Conservation (phyloP, 2,797 vertebrate genomes). For the Kryptolebias ocellatus region DNA sequence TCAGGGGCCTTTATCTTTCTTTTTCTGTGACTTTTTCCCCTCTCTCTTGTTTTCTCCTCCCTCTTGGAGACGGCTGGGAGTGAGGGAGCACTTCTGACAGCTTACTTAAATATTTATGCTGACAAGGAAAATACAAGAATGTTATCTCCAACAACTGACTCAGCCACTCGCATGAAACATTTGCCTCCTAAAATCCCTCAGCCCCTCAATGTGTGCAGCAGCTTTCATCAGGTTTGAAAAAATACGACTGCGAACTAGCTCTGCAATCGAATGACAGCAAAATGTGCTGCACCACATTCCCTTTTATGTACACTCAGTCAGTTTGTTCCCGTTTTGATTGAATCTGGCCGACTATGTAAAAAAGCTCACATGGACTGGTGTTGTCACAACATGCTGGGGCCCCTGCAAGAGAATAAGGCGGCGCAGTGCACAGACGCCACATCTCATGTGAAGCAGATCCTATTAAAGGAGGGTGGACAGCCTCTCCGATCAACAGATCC, state of each 20-base stretch:
- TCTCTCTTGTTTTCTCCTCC: constrained; percentile 39
- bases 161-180: constrained; percentile 63
- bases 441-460: constrained; percentile 79
- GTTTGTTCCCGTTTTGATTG: constrained; percentile 24
- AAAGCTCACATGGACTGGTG: constrained; percentile 65
- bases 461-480: constrained; percentile 76
- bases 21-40: constrained; percentile 22
- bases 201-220: constrained; percentile 19
- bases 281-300: constrained; percentile 23
- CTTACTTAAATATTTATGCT: constrained; percentile 83
- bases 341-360: constrained; percentile 36
- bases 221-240: constrained; percentile 20
- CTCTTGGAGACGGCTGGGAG: constrained; percentile 38
- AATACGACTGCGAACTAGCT: constrained; percentile 28
- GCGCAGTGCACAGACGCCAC: constrained; percentile 78
- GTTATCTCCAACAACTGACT: constrained; percentile 73
- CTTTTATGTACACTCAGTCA: background rate
- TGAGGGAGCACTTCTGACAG: constrained; percentile 69
- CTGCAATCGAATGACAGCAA: constrained; percentile 24
- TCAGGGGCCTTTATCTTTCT: constrained; percentile 52
- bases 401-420: constrained; percentile 45
- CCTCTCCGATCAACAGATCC: constrained; percentile 81
- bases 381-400: constrained; percentile 58
- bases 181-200: constrained; percentile 44
- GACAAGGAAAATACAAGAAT: constrained; percentile 77